Evolutionary conservation across 2,797 vertebrate genomes (phyloP).

Genomic region (Leptoclinus maculatus): DNA sequence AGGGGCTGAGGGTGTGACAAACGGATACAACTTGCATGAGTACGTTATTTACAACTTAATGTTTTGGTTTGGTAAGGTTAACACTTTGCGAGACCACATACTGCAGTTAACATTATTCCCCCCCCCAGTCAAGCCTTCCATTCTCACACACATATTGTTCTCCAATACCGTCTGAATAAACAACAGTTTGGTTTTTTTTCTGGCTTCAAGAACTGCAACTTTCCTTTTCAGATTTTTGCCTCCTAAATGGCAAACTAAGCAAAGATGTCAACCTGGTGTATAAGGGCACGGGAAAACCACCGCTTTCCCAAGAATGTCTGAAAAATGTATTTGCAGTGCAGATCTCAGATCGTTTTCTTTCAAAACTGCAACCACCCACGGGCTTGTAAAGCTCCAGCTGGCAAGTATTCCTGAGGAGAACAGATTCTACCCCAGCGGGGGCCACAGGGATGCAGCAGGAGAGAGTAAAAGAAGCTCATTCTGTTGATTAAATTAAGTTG

Average conservation of each 20-base stretch:
- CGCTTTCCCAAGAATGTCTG: constrained; percentile 64
- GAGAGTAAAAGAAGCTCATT: constrained; percentile 80
- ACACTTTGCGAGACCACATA: neutral
- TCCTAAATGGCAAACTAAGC: constrained; percentile 66
- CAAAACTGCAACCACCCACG: constrained; percentile 83
- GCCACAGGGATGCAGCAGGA: constrained; percentile 76
- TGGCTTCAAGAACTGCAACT: constrained; percentile 42
- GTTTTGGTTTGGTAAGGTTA: neutral
- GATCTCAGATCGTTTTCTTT: constrained; percentile 81
- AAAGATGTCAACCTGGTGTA: constrained; percentile 61
- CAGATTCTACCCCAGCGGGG: constrained; percentile 82
- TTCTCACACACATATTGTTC: neutral
- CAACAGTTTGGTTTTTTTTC: constrained; percentile 10
- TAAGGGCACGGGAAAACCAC: constrained; percentile 68
- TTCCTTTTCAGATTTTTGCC: constrained; percentile 50
- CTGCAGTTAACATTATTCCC: neutral
- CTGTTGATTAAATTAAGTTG: constrained; percentile 84
- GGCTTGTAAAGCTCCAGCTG: constrained; percentile 81
- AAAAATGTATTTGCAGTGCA: constrained; percentile 74
- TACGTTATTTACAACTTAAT: neutral
- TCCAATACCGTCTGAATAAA: constrained; percentile 29
- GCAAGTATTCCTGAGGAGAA: constrained; percentile 80
- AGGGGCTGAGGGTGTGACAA: constrained; percentile 2
- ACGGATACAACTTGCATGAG: neutral
- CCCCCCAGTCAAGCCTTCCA: neutral